These are phyloP conservation scores for Microcebus murinus DNA, from an alignment of 2,113 vertebrate species.

Conservation along the genomic window DNA sequence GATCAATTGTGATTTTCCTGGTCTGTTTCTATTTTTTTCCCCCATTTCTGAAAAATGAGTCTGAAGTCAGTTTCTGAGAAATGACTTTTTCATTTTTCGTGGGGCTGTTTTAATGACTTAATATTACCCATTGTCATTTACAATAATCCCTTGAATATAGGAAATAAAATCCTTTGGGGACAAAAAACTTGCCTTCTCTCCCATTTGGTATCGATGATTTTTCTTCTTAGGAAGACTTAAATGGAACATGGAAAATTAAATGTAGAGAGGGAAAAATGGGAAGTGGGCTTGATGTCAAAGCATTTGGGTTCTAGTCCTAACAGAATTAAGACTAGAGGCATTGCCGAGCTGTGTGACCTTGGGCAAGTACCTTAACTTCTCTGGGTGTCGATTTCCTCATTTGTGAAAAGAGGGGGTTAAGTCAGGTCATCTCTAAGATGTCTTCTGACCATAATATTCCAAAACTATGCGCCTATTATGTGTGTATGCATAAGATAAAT, in stretches of 20 bases:
- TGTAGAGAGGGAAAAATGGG: background rate
- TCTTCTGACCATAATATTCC: background rate
- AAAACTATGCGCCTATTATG: background rate
- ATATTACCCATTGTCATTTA: constrained; percentile 35
- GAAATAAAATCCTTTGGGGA: background rate
- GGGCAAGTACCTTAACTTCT: background rate
- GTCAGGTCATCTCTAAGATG: background rate
- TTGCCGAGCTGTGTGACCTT: background rate
- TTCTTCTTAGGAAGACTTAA: background rate
- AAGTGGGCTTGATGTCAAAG: background rate
- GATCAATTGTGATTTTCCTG: background rate
- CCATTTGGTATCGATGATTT: background rate
- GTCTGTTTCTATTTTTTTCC: background rate
- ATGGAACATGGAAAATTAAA: background rate
- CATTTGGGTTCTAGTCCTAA: background rate
- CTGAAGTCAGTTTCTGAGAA: constrained; percentile 47
- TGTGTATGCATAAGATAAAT: background rate
- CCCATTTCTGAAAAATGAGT: constrained; percentile 60
- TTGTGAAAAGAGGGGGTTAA: background rate
- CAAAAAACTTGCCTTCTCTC: background rate
- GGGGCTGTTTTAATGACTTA: background rate
- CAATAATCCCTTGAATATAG: background rate
- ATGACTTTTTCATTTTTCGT: background rate
- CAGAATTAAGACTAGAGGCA: background rate
- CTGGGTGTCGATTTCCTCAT: background rate